Conservation (phyloP, 2,888 invertebrate species). For the Cantharis rufa region DNA sequence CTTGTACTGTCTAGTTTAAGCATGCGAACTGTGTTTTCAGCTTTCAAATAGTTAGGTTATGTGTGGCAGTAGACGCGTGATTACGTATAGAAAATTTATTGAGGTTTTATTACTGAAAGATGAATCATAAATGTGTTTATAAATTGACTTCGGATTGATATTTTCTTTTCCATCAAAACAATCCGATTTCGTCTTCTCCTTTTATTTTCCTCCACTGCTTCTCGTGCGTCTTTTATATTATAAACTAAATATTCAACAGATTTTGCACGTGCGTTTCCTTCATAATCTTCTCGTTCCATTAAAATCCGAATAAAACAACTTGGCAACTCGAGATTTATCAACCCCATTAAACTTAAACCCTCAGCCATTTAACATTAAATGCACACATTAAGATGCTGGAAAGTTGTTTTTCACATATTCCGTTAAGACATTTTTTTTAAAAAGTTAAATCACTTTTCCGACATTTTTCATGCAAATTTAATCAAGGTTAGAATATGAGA, state of each 20-base stretch:
- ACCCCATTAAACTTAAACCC: not conserved
- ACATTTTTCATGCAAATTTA: conserved; percentile 18
- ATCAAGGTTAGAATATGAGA: conserved; percentile 14
- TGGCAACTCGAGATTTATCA: not conserved
- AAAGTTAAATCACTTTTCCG: not conserved
- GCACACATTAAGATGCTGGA: not conserved
- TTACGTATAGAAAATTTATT: conserved; percentile 35
- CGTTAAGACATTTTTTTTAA: not conserved
- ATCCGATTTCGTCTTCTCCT: not conserved
- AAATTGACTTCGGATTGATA: conserved; percentile 12
- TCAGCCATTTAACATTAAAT: not conserved
- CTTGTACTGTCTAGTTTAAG: conserved; percentile 36
- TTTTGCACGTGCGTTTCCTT: not conserved
- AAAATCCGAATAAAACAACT: not conserved
- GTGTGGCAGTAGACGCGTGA: conserved; percentile 35
- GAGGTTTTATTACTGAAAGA: conserved; percentile 28
- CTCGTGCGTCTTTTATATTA: not conserved
- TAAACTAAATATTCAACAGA: not conserved
- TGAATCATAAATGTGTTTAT: conserved; percentile 35
- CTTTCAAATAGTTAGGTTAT: conserved; percentile 44
- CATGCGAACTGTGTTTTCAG: conserved; percentile 39
- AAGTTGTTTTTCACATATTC: not conserved
- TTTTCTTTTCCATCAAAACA: not conserved
- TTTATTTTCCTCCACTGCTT: not conserved
- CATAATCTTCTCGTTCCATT: not conserved